A percentile compares a stretch with the other conserved stretches of the same genome.
Evolutionary conservation across 2,888 invertebrate genomes (phyloP).

Genomic region (Drosophila meridiana): DNA sequence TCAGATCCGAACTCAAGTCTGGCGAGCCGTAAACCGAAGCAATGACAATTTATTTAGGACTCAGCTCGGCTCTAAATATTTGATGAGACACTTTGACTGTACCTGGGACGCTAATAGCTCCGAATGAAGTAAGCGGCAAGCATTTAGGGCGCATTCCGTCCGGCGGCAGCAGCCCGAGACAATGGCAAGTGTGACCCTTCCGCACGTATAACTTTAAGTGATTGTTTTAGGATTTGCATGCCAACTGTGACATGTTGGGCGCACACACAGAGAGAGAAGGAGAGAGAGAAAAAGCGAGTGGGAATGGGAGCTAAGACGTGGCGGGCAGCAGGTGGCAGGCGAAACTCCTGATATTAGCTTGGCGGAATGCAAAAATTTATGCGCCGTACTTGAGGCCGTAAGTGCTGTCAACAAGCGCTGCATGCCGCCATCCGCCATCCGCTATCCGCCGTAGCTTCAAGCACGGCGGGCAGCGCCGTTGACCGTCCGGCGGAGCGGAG

Average conservation of each 20-base stretch:
- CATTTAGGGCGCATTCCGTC: neutral
- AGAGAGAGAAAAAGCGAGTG: neutral
- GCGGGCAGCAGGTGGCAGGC: slow-evolving; percentile 22
- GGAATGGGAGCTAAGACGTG: slow-evolving; percentile 1
- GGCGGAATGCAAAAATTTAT: slow-evolving; percentile 57
- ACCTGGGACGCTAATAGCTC: slow-evolving; percentile 2
- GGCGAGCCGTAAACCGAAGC: slow-evolving; percentile 2
- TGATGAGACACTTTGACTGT: neutral
- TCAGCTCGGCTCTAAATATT: slow-evolving; percentile 3
- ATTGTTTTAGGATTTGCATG: slow-evolving; percentile 67
- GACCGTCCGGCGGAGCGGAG: slow-evolving; percentile 23
- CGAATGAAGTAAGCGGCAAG: neutral
- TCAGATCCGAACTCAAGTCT: neutral
- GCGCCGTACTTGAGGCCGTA: slow-evolving; percentile 58
- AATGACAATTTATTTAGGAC: slow-evolving; percentile 4
- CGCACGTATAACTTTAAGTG: slow-evolving; percentile 56
- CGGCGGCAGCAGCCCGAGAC: neutral
- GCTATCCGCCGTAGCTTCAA: too few relatives aligned
- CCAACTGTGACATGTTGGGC: slow-evolving; percentile 46
- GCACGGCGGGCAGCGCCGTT: slow-evolving; percentile 10
- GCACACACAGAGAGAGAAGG: neutral
- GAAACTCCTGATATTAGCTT: slow-evolving; percentile 6
- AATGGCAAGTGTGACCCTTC: slow-evolving; percentile 46
- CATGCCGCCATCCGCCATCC: neutral
- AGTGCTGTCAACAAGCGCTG: slow-evolving; percentile 70